Base-by-base conservation (phyloP, 2,113 vertebrate genomes). In the Cinclus mexicanus region DNA sequence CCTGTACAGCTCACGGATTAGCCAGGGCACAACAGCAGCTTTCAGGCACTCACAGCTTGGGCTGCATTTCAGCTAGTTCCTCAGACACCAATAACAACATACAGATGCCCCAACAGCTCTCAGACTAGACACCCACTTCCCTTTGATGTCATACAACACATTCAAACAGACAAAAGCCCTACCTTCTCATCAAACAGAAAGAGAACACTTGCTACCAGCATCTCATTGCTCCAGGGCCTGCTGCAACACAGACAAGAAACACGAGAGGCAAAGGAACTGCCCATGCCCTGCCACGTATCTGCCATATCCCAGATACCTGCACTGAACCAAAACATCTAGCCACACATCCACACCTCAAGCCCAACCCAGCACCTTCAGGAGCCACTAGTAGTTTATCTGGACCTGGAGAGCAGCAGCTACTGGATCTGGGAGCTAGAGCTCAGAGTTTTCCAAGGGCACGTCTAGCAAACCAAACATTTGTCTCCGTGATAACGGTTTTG, bases 231-330 rank as follows among this genome's bases (percentile, higher is more conserved):
- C 18, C 67, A 90, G 46, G 63, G n/a, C 42, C 57, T 83, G 50
- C 82, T 39, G 26, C 50, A 74, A 69, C 1, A 2, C 57, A 50
- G 53, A 35, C 12, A 37, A 72, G 46, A 46, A 53, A 86, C 23
- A 53, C 1, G 44, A 94, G 50, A 86, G 50, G 33, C 25, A 80
- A 88, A 77, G 67, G 28, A 64, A 15, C 10, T 83, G 83, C 55
- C 63, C 0, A 0, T 65, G n/a, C 29, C 71, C 2, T 4, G 53
- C 65, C 52, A 50, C 0, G 4, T 39, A 59, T 17, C 33, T 1
- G 2, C 52, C 28, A 12, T 2, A 14, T 75, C 41, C 64, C 89
- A 93, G 76, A 78, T 42, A 90, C 39, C 55, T 61, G 63, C 33
- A 55, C 60, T 1, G 29, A 90, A 77, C 28, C 6, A 1, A 80